Evolutionary conservation across 2,113 vertebrate species (phyloP).

Genomic region (Eptesicus fuscus): DNA sequence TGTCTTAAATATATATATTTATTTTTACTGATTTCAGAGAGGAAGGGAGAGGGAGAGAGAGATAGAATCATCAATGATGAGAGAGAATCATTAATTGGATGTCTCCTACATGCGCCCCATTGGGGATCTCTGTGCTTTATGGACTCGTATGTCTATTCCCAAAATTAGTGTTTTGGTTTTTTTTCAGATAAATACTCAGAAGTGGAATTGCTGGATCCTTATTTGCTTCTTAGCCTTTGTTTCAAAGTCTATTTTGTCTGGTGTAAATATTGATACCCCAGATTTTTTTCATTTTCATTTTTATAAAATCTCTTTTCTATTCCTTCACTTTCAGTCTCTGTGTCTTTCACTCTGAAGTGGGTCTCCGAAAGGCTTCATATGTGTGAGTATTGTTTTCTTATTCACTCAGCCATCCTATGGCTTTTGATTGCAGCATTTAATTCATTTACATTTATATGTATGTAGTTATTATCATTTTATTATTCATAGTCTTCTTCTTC

Average conservation of each 20-base stretch:
- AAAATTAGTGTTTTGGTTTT: neutral
- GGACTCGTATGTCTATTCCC: too few relatives aligned
- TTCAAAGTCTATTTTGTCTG: neutral
- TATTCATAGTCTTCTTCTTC: neutral
- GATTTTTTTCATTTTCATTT: neutral
- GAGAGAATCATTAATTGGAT: too few relatives aligned
- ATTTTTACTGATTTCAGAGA: too few relatives aligned
- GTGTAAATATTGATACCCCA: neutral
- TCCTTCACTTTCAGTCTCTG: neutral
- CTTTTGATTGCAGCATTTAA: neutral
- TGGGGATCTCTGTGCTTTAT: too few relatives aligned
- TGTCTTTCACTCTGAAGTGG: neutral
- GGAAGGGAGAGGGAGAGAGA: too few relatives aligned
- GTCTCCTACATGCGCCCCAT: too few relatives aligned
- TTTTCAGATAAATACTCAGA: neutral
- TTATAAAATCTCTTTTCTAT: neutral
- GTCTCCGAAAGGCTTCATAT: neutral
- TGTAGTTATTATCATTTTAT: neutral
- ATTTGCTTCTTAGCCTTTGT: neutral
- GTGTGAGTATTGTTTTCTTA: neutral
- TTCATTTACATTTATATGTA: neutral
- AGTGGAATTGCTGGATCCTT: neutral
- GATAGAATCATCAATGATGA: too few relatives aligned
- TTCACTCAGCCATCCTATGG: neutral
- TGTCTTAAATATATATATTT: neutral